Evolutionary conservation across 2,888 invertebrate species (phyloP).

Genomic region (Isotomurus palustris): DNA sequence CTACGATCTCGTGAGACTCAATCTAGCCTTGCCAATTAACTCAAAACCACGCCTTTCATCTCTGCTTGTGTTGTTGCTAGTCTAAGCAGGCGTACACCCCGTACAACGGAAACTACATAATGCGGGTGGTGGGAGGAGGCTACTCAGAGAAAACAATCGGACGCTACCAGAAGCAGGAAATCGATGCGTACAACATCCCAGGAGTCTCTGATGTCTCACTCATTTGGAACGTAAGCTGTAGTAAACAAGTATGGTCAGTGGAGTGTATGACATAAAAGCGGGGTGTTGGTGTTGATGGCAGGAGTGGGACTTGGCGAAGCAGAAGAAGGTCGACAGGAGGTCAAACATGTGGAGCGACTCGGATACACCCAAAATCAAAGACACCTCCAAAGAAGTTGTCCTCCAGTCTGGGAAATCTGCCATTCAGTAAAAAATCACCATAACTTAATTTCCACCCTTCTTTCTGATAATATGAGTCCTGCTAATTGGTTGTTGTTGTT

Average conservation of each 20-base stretch:
- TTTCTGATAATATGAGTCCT: not conserved
- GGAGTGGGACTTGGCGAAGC: slow-evolving; percentile 29
- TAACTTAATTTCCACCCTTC: not conserved
- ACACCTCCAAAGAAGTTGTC: slow-evolving; percentile 21
- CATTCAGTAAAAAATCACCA: slow-evolving; percentile 13
- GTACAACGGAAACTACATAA: slow-evolving; percentile 30
- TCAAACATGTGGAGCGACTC: not conserved
- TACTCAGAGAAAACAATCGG: slow-evolving; percentile 11
- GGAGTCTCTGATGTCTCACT: slow-evolving; percentile 40
- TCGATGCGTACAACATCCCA: slow-evolving; percentile 35
- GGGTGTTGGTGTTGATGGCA: too few relatives aligned
- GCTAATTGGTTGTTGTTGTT: not conserved
- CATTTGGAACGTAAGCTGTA: slow-evolving; percentile 33
- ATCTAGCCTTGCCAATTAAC: not conserved
- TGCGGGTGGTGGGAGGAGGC: slow-evolving; percentile 33
- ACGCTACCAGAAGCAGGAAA: slow-evolving; percentile 20
- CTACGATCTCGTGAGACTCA: slow-evolving; percentile 21
- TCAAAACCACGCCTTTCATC: not conserved
- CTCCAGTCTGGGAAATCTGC: slow-evolving; percentile 28
- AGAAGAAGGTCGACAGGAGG: slow-evolving; percentile 17
- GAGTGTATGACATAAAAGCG: not conserved
- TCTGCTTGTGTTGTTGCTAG: slow-evolving; percentile 15
- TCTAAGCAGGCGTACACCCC: slow-evolving; percentile 19
- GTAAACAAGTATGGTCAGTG: not conserved
- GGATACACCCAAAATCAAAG: slow-evolving; percentile 1